Percentiles rank a stretch among this genome's conserved stretches.
Conservation (phyloP, 2,888 invertebrate species). For the Emmelina monodactyla region DNA sequence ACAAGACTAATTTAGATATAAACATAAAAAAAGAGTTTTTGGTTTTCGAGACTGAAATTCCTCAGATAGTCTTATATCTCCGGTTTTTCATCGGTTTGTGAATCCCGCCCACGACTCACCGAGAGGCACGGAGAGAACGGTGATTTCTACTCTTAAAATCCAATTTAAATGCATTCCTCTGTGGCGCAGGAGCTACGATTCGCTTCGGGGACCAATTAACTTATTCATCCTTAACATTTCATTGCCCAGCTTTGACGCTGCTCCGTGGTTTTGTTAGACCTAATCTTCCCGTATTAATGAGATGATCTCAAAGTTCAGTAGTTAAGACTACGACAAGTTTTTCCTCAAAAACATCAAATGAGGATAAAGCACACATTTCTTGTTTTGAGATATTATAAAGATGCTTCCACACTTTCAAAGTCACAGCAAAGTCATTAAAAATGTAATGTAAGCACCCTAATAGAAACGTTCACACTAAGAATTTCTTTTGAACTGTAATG, state of each 20-base stretch:
- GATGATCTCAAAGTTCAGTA: too few species aligned
- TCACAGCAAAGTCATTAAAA: conserved; percentile 45
- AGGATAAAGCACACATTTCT: too few species aligned
- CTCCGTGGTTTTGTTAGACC: conserved; percentile 9
- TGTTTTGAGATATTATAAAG: too few species aligned
- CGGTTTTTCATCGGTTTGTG: too few species aligned
- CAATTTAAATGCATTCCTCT: conserved; percentile 68
- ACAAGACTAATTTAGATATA: too few species aligned
- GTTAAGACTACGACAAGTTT: too few species aligned
- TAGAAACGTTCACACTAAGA: conserved; percentile 54
- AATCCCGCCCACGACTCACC: too few species aligned
- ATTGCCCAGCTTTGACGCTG: conserved; percentile 54
- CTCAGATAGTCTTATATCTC: too few species aligned
- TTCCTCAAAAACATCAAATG: too few species aligned
- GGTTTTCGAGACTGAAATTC: too few species aligned
- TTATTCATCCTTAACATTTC: conserved; percentile 66
- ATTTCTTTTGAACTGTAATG: conserved; percentile 65
- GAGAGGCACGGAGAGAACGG: conserved; percentile 35
- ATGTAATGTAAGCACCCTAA: conserved; percentile 59
- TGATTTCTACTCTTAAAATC: conserved; percentile 67
- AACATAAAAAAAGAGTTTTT: too few species aligned
- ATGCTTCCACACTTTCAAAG: conserved; percentile 17
- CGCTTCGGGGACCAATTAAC: conserved; percentile 62
- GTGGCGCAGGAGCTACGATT: conserved; percentile 62
- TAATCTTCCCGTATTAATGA: too few species aligned